Percentiles rank a stretch among this genome's conserved stretches.
Conservation (phyloP, 2,113 vertebrate genomes). For the Podarcis raffonei region DNA sequence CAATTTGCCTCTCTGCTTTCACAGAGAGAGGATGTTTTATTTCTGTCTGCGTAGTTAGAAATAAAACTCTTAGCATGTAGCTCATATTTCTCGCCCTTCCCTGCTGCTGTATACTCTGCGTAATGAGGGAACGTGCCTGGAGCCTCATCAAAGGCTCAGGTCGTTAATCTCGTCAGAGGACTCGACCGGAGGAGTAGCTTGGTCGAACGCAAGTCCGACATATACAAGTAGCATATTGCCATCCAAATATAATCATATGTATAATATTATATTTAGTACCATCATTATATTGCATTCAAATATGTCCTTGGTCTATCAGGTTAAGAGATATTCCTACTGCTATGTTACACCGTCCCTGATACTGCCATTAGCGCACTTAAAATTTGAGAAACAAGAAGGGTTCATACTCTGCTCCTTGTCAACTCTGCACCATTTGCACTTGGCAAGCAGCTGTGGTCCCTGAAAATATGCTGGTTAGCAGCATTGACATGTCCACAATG, state of each 20-base stretch:
- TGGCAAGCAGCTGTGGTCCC: fast-evolving
- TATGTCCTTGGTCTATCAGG: background rate
- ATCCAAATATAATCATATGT: background rate
- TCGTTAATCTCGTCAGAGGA: too few relatives aligned
- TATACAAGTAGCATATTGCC: too few relatives aligned
- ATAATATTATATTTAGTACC: background rate
- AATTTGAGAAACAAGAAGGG: background rate
- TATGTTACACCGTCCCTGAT: background rate
- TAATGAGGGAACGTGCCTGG: too few relatives aligned
- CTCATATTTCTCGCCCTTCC: too few relatives aligned
- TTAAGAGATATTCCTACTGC: background rate
- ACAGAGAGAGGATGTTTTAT: too few relatives aligned
- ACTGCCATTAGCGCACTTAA: background rate
- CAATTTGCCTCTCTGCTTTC: too few relatives aligned
- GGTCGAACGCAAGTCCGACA: too few relatives aligned
- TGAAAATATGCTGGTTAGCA: background rate
- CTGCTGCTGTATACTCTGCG: too few relatives aligned
- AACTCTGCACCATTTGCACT: background rate
- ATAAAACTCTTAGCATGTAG: too few relatives aligned
- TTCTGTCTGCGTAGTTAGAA: too few relatives aligned
- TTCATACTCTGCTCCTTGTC: background rate
- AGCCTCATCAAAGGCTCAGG: too few relatives aligned
- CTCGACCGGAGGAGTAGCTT: too few relatives aligned
- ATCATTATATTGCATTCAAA: background rate
- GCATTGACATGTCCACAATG: fast-evolving